Evolutionary conservation across 2,113 vertebrate genomes (phyloP), one percentile per base, ranked within the genome.

Genomic region (Ardeotis arabs): DNA sequence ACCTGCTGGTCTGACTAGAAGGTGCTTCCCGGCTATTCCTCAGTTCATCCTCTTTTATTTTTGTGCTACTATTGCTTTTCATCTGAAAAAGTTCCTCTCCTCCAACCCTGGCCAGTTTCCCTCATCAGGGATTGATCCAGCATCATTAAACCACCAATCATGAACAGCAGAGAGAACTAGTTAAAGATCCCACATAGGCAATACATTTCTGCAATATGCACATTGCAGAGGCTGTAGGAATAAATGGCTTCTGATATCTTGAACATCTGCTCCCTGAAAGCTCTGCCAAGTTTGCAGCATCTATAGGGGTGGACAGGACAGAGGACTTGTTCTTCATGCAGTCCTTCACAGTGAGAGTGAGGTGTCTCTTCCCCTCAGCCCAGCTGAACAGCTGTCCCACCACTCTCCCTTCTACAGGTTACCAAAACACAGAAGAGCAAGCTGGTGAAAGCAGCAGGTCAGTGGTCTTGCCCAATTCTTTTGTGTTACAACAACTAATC

Each of bases 231-330:
- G 19, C 33, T 81, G 37, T 37, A 50, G 52, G 37, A 85, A 85
- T 64, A 75, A 87, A 75, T 18, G 9, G 22, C 49, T 85, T 66
- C 17, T 23, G 44, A 6, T 41, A n/a, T 17, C 60, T 47, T 28
- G 52, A 59, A 68, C 49, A 70, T 55, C 88, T 87, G 64, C 19
- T 78, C 49, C 31, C 39, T 78, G n/a, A 63, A 72, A 79, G 16
- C 28, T 50, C 31, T 50, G 58, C n/a, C 60, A 63, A 22, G 15
- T 16, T 14, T 63, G 10, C 31, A 76, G 22, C 16, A 53, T 28
- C n/a, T 45, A 27, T 28, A 23, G 13, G 0, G 1, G 31, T 24
- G 15, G 56, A 17, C 29, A 72, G 56, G 16, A 31, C 0, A 17
- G 31, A 63, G 19, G 37, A 35, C 33, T 60, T 11, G 6, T 6